Conservation (phyloP, 2,113 vertebrate species). For the Oophaga pumilio region DNA sequence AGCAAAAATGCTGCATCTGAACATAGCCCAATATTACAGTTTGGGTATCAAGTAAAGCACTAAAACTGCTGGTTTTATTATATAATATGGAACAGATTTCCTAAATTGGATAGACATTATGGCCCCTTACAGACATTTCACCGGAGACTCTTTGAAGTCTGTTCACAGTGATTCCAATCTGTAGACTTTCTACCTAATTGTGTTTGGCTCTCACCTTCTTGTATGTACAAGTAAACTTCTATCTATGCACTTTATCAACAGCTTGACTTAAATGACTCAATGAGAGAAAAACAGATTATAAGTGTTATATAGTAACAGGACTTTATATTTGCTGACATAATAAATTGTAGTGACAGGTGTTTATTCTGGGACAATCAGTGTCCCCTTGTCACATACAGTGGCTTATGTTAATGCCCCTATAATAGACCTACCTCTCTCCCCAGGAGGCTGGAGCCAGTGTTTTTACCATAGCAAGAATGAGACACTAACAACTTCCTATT, state of each 20-base stretch:
- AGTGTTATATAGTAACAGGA: slow-evolving; percentile 8
- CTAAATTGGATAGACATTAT: not conserved
- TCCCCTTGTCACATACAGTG: slow-evolving; percentile 44
- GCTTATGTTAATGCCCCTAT: slow-evolving; percentile 47
- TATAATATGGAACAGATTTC: not conserved
- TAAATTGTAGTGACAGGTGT: slow-evolving; percentile 53
- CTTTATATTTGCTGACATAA: slow-evolving; percentile 53
- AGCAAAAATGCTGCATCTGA: too few species aligned
- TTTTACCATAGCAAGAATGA: slow-evolving; percentile 29
- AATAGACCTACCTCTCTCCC: slow-evolving; percentile 36
- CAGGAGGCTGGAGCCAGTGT: slow-evolving; percentile 32
- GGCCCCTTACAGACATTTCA: slow-evolving; percentile 2
- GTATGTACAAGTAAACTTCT: not conserved
- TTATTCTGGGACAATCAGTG: slow-evolving; percentile 24
- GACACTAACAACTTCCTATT: slow-evolving; percentile 50
- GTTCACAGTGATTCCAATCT: not conserved
- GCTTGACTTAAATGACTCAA: not conserved
- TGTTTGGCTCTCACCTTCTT: not conserved
- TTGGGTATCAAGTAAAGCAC: not conserved
- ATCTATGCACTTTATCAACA: not conserved
- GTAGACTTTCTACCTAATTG: not conserved
- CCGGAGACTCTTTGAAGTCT: slow-evolving; percentile 41
- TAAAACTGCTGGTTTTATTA: slow-evolving; percentile 19
- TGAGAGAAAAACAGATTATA: not conserved
- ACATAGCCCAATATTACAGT: too few species aligned